Conservation (phyloP, 1,140 invertebrate species). For the Popillia japonica region DNA sequence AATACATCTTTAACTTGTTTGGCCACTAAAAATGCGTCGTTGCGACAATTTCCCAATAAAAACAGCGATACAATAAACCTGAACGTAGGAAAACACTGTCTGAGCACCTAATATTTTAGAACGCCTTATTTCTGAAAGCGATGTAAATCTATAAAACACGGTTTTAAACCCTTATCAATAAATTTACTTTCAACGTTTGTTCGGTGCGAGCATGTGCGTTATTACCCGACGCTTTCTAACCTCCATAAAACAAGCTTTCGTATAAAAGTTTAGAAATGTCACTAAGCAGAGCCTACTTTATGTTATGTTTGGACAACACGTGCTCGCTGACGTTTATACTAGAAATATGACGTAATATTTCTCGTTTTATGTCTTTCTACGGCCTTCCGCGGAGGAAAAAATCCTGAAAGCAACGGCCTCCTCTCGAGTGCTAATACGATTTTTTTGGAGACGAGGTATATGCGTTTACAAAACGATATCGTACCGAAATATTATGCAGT, state of each 20-base stretch:
- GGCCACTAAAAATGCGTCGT: background rate
- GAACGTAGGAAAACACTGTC: background rate
- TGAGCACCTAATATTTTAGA: conserved; percentile 25
- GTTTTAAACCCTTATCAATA: conserved; percentile 32
- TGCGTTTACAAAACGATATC: too few species aligned
- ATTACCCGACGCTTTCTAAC: conserved; percentile 37
- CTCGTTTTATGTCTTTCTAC: conserved; percentile 44
- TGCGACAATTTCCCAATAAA: background rate
- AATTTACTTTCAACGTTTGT: conserved; percentile 37
- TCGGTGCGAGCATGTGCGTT: conserved; percentile 25
- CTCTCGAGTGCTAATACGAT: background rate
- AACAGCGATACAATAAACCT: background rate
- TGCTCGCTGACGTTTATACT: conserved; percentile 54
- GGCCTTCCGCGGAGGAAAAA: background rate
- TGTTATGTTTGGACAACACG: conserved; percentile 57
- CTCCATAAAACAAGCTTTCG: conserved; percentile 43
- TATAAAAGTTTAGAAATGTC: conserved; percentile 50
- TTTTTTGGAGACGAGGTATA: too few species aligned
- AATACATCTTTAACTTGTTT: background rate
- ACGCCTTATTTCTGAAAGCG: conserved; percentile 28
- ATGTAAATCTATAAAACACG: conserved; percentile 36
- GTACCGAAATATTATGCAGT: too few species aligned
- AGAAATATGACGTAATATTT: conserved; percentile 53
- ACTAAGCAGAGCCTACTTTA: conserved; percentile 54
- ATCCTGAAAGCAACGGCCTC: background rate